A percentile compares a stretch with the other conserved stretches of the same genome.
Conservation (phyloP, 2,888 invertebrate genomes). For the Scaptomyza flava region DNA sequence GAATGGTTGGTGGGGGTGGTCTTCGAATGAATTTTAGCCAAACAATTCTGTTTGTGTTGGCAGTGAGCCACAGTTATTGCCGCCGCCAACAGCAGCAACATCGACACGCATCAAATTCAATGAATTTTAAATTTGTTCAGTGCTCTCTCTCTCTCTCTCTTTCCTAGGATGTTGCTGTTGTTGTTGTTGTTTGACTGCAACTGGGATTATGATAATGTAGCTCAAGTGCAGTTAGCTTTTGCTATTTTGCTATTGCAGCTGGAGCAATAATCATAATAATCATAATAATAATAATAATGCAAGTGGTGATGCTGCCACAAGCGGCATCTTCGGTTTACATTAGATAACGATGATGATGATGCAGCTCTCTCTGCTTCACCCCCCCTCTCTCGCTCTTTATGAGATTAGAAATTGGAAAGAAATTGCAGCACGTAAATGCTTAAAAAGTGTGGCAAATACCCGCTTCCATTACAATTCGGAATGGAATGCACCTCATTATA, state of each 20-base stretch:
- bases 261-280: constrained; percentile 47
- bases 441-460: constrained; percentile 41
- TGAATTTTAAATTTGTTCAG: constrained; percentile 70
- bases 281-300: constrained; percentile 62
- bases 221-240: constrained; percentile 74
- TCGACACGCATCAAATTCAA: constrained; percentile 66
- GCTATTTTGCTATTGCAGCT: constrained; percentile 56
- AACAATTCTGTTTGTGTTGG: constrained; percentile 22
- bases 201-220: constrained; percentile 74
- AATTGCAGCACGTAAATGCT: constrained; percentile 53
- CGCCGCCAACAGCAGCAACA: constrained; percentile 31
- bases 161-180: background rate
- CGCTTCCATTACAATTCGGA: too few relatives aligned
- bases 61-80: constrained; percentile 24
- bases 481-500: constrained; percentile 34
- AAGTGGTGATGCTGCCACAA: constrained; percentile 35
- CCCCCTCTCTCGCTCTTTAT: background rate
- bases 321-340: constrained; percentile 49
- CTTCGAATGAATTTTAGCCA: constrained; percentile 5
- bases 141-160: background rate
- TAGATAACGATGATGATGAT: constrained; percentile 69
- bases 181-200: constrained; percentile 37
- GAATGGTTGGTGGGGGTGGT: background rate
- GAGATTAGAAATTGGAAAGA: constrained; percentile 34
- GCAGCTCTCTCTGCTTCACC: constrained; percentile 1